A percentile compares a stretch with the other conserved stretches of the same genome.
phyloP scores from a whole-genome alignment of 2,888 invertebrate species.

The Drosophila conformis region DNA sequence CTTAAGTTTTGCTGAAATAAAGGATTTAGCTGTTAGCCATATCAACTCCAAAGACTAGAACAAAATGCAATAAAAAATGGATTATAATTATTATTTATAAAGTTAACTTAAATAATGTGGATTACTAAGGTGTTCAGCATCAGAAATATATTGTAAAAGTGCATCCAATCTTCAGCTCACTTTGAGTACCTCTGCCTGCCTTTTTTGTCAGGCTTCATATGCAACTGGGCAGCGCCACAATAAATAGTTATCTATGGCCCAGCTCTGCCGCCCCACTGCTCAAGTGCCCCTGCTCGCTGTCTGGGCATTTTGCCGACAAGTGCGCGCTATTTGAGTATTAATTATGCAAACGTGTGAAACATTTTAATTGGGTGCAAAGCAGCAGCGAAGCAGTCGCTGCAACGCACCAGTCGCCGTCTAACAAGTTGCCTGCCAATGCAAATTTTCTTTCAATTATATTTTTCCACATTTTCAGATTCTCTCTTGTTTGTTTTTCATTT shows the following conservation, averaged over 20 bases:
- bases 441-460: slow-evolving; percentile 74
- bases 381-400: slow-evolving; percentile 30
- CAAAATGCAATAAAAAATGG: background rate
- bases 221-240: slow-evolving; percentile 12
- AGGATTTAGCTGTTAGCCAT: background rate
- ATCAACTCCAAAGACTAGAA: background rate
- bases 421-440: slow-evolving; percentile 69
- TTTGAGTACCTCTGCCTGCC: background rate
- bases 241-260: slow-evolving; percentile 13
- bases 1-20: accelerated
- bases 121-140: background rate
- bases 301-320: slow-evolving; percentile 65
- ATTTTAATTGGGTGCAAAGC: slow-evolving; percentile 84
- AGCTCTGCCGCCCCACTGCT: background rate
- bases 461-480: slow-evolving; percentile 44
- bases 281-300: slow-evolving; percentile 15
- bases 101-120: background rate
- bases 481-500: slow-evolving; percentile 1
- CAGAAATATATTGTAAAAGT: background rate
- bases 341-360: slow-evolving; percentile 85
- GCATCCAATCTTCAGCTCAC: background rate
- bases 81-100: background rate
- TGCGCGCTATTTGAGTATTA: slow-evolving; percentile 83
- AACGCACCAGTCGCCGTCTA: slow-evolving; percentile 36
- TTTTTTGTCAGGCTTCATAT: slow-evolving; percentile 43